Base-by-base conservation (phyloP, 1,140 invertebrate species). In the Samia ricini region DNA sequence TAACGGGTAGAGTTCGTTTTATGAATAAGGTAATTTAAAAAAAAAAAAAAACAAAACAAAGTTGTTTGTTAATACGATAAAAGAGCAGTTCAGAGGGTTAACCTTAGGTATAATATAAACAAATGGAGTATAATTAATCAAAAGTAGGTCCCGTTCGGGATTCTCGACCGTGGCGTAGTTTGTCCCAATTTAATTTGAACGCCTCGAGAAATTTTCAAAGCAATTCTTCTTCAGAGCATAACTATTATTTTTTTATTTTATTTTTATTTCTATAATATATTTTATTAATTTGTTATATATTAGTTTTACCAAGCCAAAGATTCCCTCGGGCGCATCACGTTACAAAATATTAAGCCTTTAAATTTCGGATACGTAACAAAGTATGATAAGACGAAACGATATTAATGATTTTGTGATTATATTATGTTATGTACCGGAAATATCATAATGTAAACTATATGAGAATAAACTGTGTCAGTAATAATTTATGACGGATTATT, bases 11-110 rank as follows among this genome's bases (percentile, higher is more conserved):
- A 69, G 58, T 15, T 42, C 33, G 33, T 15, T 42, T 68, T 66
- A 76, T 83, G 82, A 85, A 84, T 76, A 79, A 80, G 75, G 78
- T 81, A 77, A 71, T 79, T 79, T 73, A 36, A 42, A 15, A 42
- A 42, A 81, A 82, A 82, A 79, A 86, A 86, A 89, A 36, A 42
- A 15, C 12, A 42, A 81, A 82, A 82, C 80, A 86, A 86, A 89
- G 81, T 89, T 89, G 86, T 84, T 89, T 88, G 86, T 88, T 89
- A 86, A 89, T 77, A 84, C 74, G 72, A 85, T 83, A 85, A 85
- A 86, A 67, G 79, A 86, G 85, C 85, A 85, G 86, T 89, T 88
- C 86, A 88, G 86, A 89, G 79, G 75, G 75, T 83, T 88, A 88
- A 83, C 74, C 78, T 81, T 86, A 89, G 84, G 77, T 74, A 76